Evolutionary conservation across 2,113 vertebrate genomes (phyloP).

Genomic region (Camelus bactrianus): DNA sequence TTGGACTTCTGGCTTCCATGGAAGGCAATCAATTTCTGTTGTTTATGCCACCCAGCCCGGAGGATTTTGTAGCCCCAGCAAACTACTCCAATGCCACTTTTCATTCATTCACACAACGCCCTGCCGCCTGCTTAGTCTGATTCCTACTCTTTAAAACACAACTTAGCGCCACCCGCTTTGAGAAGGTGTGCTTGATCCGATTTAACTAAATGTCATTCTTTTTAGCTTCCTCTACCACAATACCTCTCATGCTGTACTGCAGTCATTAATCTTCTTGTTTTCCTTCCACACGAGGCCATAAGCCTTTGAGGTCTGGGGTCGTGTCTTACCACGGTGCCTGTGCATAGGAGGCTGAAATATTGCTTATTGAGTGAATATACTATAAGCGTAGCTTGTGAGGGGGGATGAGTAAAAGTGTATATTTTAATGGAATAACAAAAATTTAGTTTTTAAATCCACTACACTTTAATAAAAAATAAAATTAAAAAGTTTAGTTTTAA

Average conservation of each 20-base stretch:
- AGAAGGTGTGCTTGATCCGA: neutral
- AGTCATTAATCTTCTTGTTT: neutral
- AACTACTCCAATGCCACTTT: neutral
- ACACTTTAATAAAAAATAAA: too few relatives aligned
- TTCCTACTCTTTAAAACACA: neutral
- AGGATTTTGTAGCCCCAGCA: neutral
- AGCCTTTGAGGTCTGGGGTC: neutral
- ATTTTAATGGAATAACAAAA: neutral
- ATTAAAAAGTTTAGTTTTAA: neutral
- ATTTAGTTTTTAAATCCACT: neutral
- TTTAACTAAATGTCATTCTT: conserved; percentile 43
- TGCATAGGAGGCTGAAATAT: neutral
- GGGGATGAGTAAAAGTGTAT: neutral
- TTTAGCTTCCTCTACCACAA: neutral
- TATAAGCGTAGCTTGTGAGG: neutral
- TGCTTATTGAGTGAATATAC: neutral
- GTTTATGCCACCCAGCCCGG: neutral
- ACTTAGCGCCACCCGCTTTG: neutral
- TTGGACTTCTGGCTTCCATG: neutral
- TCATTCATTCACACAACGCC: neutral
- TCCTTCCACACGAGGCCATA: neutral
- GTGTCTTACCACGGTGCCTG: neutral
- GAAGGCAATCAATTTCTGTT: neutral
- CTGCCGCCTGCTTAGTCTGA: neutral
- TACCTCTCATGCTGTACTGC: neutral